Base-by-base conservation (phyloP, 1,140 invertebrate species). In the Zophobas atratus region DNA sequence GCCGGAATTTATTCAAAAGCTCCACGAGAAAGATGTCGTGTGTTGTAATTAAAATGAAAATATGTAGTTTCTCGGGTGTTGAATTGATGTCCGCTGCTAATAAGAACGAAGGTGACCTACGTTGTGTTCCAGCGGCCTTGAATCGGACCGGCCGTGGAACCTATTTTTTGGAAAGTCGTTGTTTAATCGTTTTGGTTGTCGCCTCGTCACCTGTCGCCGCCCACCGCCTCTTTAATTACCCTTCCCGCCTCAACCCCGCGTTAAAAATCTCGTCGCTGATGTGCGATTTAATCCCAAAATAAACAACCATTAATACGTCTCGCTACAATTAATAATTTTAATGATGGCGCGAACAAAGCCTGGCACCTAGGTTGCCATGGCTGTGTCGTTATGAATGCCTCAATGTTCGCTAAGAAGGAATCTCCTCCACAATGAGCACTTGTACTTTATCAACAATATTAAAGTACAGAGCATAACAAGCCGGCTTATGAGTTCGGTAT, bases 361-460 rank as follows among this genome's bases (percentile, higher is more conserved):
- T 6, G 6, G 55, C 49, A 72, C 51, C 48, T 72, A 73, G 71
- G 71, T 73, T 73, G 71, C 71, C 55, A 73, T 73, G 71, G 71
- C 39, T 53, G 55, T 73, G 3, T 49, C 49, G 55, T 73, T 73
- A 73, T 73, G 71, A 73, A 73, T 73, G 71, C 71, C 55, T 73
- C 41, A 55, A 51, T 73, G 38, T 20, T 34, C 55, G 71, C 71
- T 73, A 73, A 73, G 71, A 73, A 53, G 71, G 71, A 73, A 73
- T 73, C 71, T 73, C 20, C 20, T 20, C 63, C 39, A 73, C 71
- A 73, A 73, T 73, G 56, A 73, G 71, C 71, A 73, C 71, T 73
- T 73, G 71, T 73, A 73, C 71, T 73, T 73, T 73, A 73, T 73
- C 71, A 73, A 73, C 71, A 73, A 73, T 73, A 73, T 73, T 73